Evolutionary conservation across 2,113 vertebrate species (phyloP).

Genomic region (Gopherus flavomarginatus): DNA sequence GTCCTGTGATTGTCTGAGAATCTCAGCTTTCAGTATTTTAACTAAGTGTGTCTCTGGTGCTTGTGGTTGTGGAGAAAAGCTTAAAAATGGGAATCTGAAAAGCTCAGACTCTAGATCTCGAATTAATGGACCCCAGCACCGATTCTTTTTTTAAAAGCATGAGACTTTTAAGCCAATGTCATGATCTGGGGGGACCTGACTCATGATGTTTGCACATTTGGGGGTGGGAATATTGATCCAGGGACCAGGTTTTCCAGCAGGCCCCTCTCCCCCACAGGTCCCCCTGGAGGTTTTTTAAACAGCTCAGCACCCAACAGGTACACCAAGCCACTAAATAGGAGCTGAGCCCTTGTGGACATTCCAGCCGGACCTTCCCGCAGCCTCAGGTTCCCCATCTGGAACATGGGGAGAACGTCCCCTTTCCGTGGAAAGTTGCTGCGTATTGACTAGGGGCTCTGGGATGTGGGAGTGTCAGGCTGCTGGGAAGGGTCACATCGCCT

Average conservation of each 20-base stretch:
- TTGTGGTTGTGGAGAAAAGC: neutral
- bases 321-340: neutral
- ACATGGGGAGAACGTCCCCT: neutral
- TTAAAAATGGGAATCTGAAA: neutral
- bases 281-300: neutral
- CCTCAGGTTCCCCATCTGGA: neutral
- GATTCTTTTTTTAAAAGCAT: neutral
- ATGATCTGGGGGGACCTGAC: neutral
- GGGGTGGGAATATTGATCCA: neutral
- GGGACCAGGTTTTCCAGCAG: neutral
- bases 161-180: neutral
- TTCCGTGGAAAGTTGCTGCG: neutral
- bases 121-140: neutral
- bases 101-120: neutral
- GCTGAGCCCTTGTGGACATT: neutral
- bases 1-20: neutral
- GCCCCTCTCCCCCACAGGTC: no score
- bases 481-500: no score
- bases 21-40: neutral
- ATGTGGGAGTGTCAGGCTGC: neutral
- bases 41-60: neutral
- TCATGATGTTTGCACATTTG: neutral
- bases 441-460: neutral
- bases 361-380: no score
- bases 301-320: neutral